Base-by-base conservation (phyloP, 2,888 invertebrate genomes). In the Caenorhabditis macrosperma region DNA sequence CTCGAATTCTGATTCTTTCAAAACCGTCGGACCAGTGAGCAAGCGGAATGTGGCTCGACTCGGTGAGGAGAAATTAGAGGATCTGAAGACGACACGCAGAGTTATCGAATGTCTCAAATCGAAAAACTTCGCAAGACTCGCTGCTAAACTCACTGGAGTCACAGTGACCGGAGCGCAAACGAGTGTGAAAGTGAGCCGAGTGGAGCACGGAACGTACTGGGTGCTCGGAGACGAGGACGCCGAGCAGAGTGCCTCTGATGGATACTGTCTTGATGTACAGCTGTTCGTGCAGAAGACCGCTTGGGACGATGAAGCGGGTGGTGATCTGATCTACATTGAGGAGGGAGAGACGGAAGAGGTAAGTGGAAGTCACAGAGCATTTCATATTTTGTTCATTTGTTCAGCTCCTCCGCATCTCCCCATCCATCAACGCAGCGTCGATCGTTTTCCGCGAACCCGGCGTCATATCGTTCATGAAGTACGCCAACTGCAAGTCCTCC, bases 381-480 rank as follows among this genome's bases (percentile, higher is more conserved):
- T 35, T 35, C 7, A 20, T 35, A 15, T 30, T 17, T 7, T 26
- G 7, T n/a, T 28, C 26, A 28, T 28, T 10, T 48, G 76, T 85
- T 55, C 61, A 87, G 87, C 75, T 86, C 9, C 66, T 88, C 17
- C 85, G 85, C 7, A 76, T 88, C 46, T 48, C 75, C 17, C 88
- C 89, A 10, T 52, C 67, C 9, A 66, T 74, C 12, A 88, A 88
- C 67, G 69, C 75, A 9, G 66, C 78, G 2, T 86, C 85, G 0
- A 55, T 89, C 17, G 86, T 88, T 10, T 87, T 88, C 77, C 82
- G 86, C 2, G 88, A 89, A 48, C 87, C 88, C 0, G 86, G 85
- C 12, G 87, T 89, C 15, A 57, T 87, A 12, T 85, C 85, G n/a
- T 89, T 89, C 74, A 72, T 84, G n/a, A 89, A 89, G 67, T 89